Base-by-base conservation (phyloP, 2,888 invertebrate species). In the Drosophila recens region DNA sequence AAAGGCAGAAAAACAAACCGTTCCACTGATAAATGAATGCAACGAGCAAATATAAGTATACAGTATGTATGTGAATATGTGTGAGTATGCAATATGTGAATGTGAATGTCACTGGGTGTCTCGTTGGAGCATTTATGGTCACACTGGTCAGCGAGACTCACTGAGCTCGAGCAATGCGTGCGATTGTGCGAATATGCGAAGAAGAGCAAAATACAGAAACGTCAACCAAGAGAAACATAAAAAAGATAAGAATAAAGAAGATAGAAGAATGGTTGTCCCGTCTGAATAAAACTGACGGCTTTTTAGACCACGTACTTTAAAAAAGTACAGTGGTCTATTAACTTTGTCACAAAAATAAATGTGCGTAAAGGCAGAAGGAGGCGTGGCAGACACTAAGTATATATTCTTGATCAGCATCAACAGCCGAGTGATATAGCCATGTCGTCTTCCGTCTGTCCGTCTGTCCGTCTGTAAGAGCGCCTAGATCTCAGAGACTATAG, bases 111-210 rank as follows among this genome's bases (percentile, higher is more conserved):
- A 48, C 63, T 61, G 54, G 58, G 61, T 54, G 61, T 34, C 36
- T 54, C 10, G 15, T 51, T 23, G 34, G 13, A 5, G 10, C 54
- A 17, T 62, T 53, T 68, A 76, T 76, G 76, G 72, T 68, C 76
- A 76, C 76, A 68, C 68, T 76, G 58, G 58, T 51, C 63, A 51
- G 27, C 46, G 59, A 64, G 63, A 52, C 65, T 59, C 77, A 72
- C 63, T 77, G 77, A 76, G 62, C 77, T 63, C 63, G 36, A 56
- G 51, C 58, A 51, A 58, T 17, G 64, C 62, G 67, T 75, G 75
- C 72, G 62, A 65, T n/a, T n/a, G n/a, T n/a, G n/a, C n/a, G n/a
- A n/a, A 67, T 36, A 76, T 75, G 75, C 67, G 56, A 36, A 23
- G 15, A 38, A 33, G 20, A 34, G 2, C 34, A 15, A 38, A 43